Base-by-base conservation (phyloP, 2,113 vertebrate genomes). In the Myotis brandtii region DNA sequence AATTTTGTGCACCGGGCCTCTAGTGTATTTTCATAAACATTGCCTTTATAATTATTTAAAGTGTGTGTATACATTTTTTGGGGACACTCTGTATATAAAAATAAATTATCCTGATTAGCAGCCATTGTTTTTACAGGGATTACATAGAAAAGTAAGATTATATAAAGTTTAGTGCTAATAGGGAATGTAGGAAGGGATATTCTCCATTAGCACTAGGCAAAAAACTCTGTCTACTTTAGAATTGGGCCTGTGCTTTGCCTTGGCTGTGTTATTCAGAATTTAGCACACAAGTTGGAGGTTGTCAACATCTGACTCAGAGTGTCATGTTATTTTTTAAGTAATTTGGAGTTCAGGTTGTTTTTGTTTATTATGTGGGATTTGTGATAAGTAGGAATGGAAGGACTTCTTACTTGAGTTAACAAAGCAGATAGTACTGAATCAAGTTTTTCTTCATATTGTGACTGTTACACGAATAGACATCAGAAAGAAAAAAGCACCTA, bases 331-430 rank as follows among this genome's bases (percentile, higher is more conserved):
- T 70, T 64, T 83, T 85, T 95, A 83, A 89, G 17, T 93, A 89
- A 66, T 82, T 93, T 82, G 37, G 10, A 95, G 37, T 85, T 46
- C 12, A 83, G 48, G 18, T 83, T 4, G 20, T 73, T 94, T 94
- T 95, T 32, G 5, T 77, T 93, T 70, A 32, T 52, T 6, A 37
- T 80, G 66, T 94, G 52, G 66, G 12, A 56, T 94, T 93, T 97
- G 37, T 90, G 75, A 75, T 76, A 89, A 13, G 25, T 80, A 83
- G 30, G 37, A 79, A n/a, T 92, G 25, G 96, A 95, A 37, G 32
- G 34, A 54, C 20, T 86, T 92, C 34, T 92, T 90, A 94, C 50
- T 92, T 81, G 54, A 94, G 40, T 83, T 76, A 86, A 27, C 56
- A 86, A 86, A 96, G 23, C 23, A 73, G 77, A 76, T 37, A 87